These are phyloP conservation scores for Pteruthius melanotis DNA, from an alignment of 2,113 vertebrate genomes.

Conservation along the genomic window DNA sequence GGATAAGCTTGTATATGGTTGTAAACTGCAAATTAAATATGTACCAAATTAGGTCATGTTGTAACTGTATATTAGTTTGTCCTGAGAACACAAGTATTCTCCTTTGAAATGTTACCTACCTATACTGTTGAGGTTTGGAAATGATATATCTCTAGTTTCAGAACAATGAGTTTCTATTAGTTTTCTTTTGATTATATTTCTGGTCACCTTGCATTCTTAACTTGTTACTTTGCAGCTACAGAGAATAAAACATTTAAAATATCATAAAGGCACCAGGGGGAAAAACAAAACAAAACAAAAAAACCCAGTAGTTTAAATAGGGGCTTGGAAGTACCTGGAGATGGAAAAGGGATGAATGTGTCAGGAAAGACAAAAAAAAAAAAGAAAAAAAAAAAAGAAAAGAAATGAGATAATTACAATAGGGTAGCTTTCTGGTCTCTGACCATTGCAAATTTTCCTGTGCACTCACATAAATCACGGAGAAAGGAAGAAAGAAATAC, in stretches of 20 bases:
- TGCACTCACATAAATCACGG: slow-evolving; percentile 25
- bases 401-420: background rate
- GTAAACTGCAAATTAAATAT: slow-evolving; percentile 23
- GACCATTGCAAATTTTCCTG: slow-evolving; percentile 51
- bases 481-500: slow-evolving; percentile 38
- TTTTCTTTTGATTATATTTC: background rate
- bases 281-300: background rate
- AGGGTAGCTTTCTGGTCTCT: slow-evolving; percentile 32
- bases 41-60: background rate
- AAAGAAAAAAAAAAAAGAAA: background rate
- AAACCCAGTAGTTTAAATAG: slow-evolving; percentile 4
- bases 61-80: background rate
- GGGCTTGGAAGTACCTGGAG: slow-evolving; percentile 29
- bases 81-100: background rate
- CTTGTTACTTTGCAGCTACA: background rate
- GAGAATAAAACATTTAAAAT: background rate
- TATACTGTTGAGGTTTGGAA: background rate
- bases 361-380: background rate
- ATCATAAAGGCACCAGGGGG: background rate
- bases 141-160: background rate
- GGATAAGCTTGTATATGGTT: background rate
- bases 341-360: background rate
- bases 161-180: background rate
- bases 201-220: slow-evolving; percentile 29
- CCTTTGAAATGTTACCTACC: background rate